Conservation (phyloP, 2,888 invertebrate species). For the Oligia latruncula region DNA sequence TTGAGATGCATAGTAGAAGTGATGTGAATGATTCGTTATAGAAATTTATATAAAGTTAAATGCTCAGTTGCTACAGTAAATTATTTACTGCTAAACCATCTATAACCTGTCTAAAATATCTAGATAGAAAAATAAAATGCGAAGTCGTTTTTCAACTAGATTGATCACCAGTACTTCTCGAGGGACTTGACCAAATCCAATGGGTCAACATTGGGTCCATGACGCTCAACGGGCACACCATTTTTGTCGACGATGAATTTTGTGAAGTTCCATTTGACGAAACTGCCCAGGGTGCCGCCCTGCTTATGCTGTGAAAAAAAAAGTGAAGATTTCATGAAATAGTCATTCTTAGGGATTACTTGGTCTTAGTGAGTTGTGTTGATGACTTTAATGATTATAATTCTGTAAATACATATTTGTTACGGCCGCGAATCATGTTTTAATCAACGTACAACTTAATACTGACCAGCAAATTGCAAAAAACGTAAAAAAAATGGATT, state of each 20-base stretch:
- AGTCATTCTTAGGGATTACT: too few relatives aligned
- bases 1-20: constrained; percentile 5
- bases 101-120: constrained; percentile 12
- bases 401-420: too few relatives aligned
- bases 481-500: too few relatives aligned
- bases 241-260: constrained; percentile 94
- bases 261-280: constrained; percentile 96
- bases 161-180: constrained; percentile 89
- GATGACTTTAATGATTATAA: too few relatives aligned
- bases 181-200: constrained; percentile 87
- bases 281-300: constrained; percentile 90
- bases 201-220: constrained; percentile 91
- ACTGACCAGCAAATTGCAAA: too few relatives aligned
- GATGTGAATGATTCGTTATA: constrained; percentile 10
- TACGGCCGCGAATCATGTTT: too few relatives aligned
- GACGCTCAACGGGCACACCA: constrained; percentile 92
- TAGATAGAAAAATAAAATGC: constrained; percentile 41
- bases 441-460: too few relatives aligned
- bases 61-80: constrained; percentile 26
- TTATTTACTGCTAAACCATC: constrained; percentile 10
- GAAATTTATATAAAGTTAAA: constrained; percentile 36
- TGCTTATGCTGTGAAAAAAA: constrained; percentile 82
- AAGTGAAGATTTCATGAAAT: too few relatives aligned
- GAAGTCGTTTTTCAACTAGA: constrained; percentile 9
- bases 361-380: too few relatives aligned